These are phyloP conservation scores for Sturnus vulgaris DNA, from an alignment of 2,113 vertebrate species.

Conservation along the genomic window DNA sequence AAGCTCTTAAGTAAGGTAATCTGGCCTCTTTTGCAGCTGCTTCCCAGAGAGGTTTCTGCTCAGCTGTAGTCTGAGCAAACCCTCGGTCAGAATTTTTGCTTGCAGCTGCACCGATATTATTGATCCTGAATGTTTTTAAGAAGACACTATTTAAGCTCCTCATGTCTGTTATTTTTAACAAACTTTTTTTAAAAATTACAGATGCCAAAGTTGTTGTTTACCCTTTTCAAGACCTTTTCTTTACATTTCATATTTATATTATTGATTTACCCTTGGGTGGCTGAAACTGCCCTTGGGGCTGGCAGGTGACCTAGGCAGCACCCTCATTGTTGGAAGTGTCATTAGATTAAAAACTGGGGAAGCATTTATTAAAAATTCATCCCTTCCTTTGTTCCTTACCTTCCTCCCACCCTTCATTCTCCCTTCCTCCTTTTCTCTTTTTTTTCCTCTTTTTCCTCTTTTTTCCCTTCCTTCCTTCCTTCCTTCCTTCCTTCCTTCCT, in stretches of 20 bases:
- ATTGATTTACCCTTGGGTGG: background rate
- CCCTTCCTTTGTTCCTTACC: background rate
- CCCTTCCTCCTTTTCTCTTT: fast-evolving
- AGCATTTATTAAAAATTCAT: background rate
- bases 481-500: fast-evolving
- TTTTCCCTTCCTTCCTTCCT: background rate
- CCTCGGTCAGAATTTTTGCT: background rate
- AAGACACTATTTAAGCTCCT: background rate
- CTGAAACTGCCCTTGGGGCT: background rate
- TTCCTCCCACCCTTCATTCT: background rate
- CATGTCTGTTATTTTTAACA: background rate
- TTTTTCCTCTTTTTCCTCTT: background rate
- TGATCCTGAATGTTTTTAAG: background rate
- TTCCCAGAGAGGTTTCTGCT: background rate
- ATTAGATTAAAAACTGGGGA: background rate
- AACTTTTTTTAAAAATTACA: background rate
- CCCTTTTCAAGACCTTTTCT: background rate
- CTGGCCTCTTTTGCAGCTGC: background rate
- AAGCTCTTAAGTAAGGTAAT: background rate
- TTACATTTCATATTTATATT: background rate
- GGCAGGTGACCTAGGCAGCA: background rate
- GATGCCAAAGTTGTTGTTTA: background rate
- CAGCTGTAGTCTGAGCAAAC: background rate
- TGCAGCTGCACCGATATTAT: background rate
- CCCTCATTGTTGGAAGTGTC: background rate